Conservation (phyloP, 1,140 invertebrate genomes). For the Drosophila littoralis region DNA sequence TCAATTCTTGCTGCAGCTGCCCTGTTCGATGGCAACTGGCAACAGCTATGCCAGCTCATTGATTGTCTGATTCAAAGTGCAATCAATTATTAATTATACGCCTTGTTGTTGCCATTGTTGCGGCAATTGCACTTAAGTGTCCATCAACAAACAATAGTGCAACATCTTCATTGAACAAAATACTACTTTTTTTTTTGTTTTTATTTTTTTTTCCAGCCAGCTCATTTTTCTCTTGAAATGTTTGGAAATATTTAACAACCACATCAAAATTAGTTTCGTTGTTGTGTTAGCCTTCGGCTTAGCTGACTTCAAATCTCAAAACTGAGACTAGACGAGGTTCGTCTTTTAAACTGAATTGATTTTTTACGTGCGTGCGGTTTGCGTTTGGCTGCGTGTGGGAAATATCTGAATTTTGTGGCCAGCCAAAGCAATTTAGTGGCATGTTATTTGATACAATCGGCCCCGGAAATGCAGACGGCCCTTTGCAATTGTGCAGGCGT, state of each 20-base stretch:
- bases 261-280: constrained; percentile 82
- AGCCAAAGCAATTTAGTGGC: constrained; percentile 23
- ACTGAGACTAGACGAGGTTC: constrained; percentile 13
- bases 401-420: constrained; percentile 39
- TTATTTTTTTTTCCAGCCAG: constrained; percentile 36
- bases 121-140: constrained; percentile 54
- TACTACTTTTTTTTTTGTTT: constrained; percentile 44
- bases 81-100: constrained; percentile 82
- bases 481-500: constrained; percentile 44
- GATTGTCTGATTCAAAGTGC: constrained; percentile 57
- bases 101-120: constrained; percentile 59
- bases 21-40: background rate
- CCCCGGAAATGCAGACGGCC: constrained; percentile 71
- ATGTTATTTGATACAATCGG: constrained; percentile 39
- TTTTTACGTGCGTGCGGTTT: constrained; percentile 77
- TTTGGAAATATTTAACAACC: constrained; percentile 82
- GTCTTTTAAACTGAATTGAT: constrained; percentile 63
- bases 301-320: constrained; percentile 15
- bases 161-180: constrained; percentile 64
- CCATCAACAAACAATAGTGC: constrained; percentile 53
- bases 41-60: constrained; percentile 52
- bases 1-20: constrained; percentile 49
- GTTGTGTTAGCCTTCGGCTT: constrained; percentile 74
- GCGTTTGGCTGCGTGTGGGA: constrained; percentile 68
- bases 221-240: constrained; percentile 54